Evolutionary conservation across 1,140 invertebrate species (phyloP).

Genomic region (Notospermus geniculatus): DNA sequence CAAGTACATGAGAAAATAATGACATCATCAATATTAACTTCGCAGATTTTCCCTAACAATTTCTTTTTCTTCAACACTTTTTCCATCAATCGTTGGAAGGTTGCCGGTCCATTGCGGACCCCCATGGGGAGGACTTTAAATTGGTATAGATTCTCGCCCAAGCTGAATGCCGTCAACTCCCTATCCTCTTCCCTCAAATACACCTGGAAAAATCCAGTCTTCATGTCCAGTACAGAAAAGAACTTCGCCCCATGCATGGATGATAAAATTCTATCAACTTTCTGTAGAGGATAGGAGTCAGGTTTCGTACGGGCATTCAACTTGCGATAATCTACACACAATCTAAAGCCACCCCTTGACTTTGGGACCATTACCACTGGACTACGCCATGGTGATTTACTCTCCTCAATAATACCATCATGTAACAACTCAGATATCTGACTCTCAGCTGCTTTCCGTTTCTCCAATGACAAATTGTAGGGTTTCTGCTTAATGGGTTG

Average conservation of each 20-base stretch:
- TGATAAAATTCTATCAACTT: slow-evolving; percentile 35
- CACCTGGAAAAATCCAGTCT: slow-evolving; percentile 53
- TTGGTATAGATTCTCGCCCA: slow-evolving; percentile 22
- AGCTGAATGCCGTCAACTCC: slow-evolving; percentile 45
- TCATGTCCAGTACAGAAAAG: slow-evolving; percentile 31
- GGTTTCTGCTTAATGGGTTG: no score
- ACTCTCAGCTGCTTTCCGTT: slow-evolving; percentile 13
- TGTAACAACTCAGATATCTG: slow-evolving; percentile 14
- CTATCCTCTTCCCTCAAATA: slow-evolving; percentile 37
- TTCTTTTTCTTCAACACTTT: slow-evolving; percentile 27
- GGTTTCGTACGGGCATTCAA: slow-evolving; percentile 31
- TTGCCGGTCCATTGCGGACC: slow-evolving; percentile 19
- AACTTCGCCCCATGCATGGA: slow-evolving; percentile 21
- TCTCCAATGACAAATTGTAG: neutral
- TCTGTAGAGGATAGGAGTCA: slow-evolving; percentile 31
- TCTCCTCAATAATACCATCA: slow-evolving; percentile 33
- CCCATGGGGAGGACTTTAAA: slow-evolving; percentile 22
- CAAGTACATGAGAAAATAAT: slow-evolving; percentile 10
- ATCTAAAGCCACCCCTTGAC: slow-evolving; percentile 26
- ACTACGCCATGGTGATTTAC: slow-evolving; percentile 33
- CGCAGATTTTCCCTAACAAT: slow-evolving; percentile 10
- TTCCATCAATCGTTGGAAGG: no score
- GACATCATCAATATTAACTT: slow-evolving; percentile 19
- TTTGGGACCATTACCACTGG: slow-evolving; percentile 39
- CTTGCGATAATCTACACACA: slow-evolving; percentile 36